Evolutionary conservation across 2,113 vertebrate species (phyloP), one percentile per base, ranked within the genome.

Genomic region (Nicator chloris): DNA sequence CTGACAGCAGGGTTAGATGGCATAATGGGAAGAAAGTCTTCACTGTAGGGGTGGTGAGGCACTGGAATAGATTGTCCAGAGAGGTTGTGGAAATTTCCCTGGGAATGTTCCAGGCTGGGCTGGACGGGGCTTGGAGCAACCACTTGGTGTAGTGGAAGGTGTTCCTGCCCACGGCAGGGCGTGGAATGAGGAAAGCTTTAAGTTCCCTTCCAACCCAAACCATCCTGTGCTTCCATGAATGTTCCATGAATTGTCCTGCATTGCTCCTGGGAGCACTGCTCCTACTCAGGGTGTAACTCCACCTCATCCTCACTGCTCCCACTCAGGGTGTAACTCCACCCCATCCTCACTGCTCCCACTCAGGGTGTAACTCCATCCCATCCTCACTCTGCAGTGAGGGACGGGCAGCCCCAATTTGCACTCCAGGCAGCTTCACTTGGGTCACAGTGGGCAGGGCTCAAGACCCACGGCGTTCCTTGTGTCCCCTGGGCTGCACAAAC

Each of bases 391-490:
- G 30, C 45, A 35, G 61, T 42, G 13, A 42, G 42, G 20, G 30
- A 9, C 9, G 18, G 12, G 66, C 44, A 81, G 82, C 54, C 15
- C 2, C 1, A 50, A 12, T 33, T 37, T 31, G 30, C 15, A 1
- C 5, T 6, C 18, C 80, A 30, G 51, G 39, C 63, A 47, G 63
- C 73, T 39, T 12, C 3, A 2, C 56, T 14, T 1, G 8, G 44
- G 10, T 23, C 53, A 16, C 57, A 49, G 39, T 0, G 10, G 26
- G 26, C 9, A 30, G 39, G 40, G 33, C 40, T 9, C 71, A 13
- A 65, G 33, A 8, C 23, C 35, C 76, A 2, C 1, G 0, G 37
- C 33, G 42, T 3, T 24, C 27, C 66, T 5, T 3, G 2, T 7
- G 11, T 7, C 54, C 42, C 57, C 56, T 10, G 24, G 11, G 53